These are phyloP conservation scores for Tetranychus piercei DNA, from an alignment of 2,888 invertebrate genomes.

Conservation along the genomic window DNA sequence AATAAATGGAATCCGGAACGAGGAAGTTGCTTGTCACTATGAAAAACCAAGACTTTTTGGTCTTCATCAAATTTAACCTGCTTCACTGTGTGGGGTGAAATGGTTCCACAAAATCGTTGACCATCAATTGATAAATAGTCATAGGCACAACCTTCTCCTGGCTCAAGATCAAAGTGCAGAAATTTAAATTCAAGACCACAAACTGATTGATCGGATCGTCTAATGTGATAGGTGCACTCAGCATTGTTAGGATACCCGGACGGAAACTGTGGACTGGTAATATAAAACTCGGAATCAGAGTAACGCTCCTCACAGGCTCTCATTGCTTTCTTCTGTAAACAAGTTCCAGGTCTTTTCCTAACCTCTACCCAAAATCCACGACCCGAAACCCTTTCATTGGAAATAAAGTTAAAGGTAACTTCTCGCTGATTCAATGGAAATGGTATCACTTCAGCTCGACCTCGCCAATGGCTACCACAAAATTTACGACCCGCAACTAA, in stretches of 20 bases:
- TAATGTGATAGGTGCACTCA: conserved; percentile 25
- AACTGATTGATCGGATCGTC: conserved; percentile 22
- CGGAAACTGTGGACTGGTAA: conserved; percentile 25
- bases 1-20: conserved; percentile 27
- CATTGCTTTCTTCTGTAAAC: conserved; percentile 15
- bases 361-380: conserved; percentile 26
- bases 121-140: conserved; percentile 28
- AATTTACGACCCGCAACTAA: conserved; percentile 24
- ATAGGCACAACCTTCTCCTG: conserved; percentile 26
- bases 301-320: conserved; percentile 23
- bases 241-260: conserved; percentile 21
- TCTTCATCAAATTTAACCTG: conserved; percentile 26
- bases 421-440: conserved; percentile 22
- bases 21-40: conserved; percentile 26
- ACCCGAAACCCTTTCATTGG: conserved; percentile 22
- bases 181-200: conserved; percentile 28
- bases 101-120: conserved; percentile 27
- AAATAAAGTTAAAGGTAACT: conserved; percentile 23
- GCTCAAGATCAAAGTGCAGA: conserved; percentile 27
- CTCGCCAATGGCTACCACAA: conserved; percentile 24
- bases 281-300: conserved; percentile 22
- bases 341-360: conserved; percentile 19
- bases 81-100: conserved; percentile 25
- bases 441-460: conserved; percentile 22
- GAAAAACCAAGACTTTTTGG: conserved; percentile 26